phyloP scores from a whole-genome alignment of 2,797 vertebrate genomes.

The Garrulus glandarius region DNA sequence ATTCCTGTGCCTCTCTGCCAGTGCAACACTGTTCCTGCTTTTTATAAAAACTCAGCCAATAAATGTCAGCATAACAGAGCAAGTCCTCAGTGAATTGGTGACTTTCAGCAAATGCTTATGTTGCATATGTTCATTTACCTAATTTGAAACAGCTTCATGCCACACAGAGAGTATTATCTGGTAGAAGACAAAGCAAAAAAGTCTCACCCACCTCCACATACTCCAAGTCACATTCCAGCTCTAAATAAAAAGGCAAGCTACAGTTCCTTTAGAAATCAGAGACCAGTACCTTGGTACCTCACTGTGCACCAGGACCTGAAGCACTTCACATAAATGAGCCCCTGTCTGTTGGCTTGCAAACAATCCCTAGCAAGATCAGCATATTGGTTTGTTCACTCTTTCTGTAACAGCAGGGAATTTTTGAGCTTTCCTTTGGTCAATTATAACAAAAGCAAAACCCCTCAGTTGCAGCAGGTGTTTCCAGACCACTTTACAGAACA shows the following conservation, averaged over 20 bases:
- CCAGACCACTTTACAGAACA: background rate
- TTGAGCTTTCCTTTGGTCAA: background rate
- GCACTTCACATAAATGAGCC: rapidly evolving
- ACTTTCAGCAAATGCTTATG: background rate
- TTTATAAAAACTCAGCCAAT: background rate
- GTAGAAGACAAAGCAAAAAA: background rate
- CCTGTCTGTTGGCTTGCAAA: background rate
- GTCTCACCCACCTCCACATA: background rate
- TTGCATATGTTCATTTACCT: background rate
- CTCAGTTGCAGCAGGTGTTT: background rate
- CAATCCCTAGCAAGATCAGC: background rate
- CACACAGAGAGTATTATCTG: background rate
- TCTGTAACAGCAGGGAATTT: background rate
- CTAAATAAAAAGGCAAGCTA: background rate
- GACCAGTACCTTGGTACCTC: background rate
- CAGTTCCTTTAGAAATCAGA: background rate
- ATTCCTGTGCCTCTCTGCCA: background rate
- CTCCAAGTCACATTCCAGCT: background rate
- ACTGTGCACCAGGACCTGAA: background rate
- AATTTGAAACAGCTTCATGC: background rate
- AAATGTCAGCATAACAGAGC: background rate
- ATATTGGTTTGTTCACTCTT: background rate
- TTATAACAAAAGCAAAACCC: background rate
- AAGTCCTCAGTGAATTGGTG: background rate
- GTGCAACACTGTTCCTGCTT: background rate